These are phyloP conservation scores for Rhyacophila evoluta DNA, from an alignment of 2,888 invertebrate genomes.

Conservation along the genomic window DNA sequence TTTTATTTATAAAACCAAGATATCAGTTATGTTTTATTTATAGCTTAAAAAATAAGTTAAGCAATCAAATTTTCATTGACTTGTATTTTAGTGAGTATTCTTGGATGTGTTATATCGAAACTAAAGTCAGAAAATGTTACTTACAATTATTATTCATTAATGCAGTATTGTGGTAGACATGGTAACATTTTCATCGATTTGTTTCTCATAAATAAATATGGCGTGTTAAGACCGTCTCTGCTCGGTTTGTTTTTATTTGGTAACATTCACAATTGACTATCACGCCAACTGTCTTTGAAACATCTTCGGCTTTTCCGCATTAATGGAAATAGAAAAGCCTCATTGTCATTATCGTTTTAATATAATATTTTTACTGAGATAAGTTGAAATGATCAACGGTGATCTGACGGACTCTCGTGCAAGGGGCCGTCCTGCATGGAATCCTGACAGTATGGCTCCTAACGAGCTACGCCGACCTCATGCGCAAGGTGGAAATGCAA, in stretches of 20 bases:
- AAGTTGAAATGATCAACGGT: slow-evolving; percentile 68
- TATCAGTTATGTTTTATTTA: no score
- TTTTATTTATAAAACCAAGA: no score
- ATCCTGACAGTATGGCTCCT: slow-evolving; percentile 66
- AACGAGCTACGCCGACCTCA: slow-evolving; percentile 66
- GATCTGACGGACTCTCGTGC: slow-evolving; percentile 68
- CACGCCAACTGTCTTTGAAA: slow-evolving; percentile 17
- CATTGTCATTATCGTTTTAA: slow-evolving; percentile 30
- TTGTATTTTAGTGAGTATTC: no score
- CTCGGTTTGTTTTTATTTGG: slow-evolving; percentile 42
- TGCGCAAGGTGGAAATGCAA: slow-evolving; percentile 57
- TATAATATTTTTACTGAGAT: slow-evolving; percentile 36
- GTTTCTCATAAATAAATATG: slow-evolving; percentile 51
- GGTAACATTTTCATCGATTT: slow-evolving; percentile 45
- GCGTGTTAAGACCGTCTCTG: slow-evolving; percentile 41
- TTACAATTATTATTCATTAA: no score
- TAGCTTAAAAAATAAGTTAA: no score
- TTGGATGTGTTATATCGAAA: no score
- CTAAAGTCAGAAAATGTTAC: no score
- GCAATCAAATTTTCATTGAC: no score
- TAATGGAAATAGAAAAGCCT: slow-evolving; percentile 43
- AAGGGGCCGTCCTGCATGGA: slow-evolving; percentile 67
- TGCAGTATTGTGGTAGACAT: no score
- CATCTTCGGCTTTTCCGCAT: slow-evolving; percentile 26
- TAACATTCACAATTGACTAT: slow-evolving; percentile 30